Evolutionary conservation across 1,140 invertebrate species (phyloP), one percentile per base, ranked within the genome.

Genomic region (Euschistus heros): DNA sequence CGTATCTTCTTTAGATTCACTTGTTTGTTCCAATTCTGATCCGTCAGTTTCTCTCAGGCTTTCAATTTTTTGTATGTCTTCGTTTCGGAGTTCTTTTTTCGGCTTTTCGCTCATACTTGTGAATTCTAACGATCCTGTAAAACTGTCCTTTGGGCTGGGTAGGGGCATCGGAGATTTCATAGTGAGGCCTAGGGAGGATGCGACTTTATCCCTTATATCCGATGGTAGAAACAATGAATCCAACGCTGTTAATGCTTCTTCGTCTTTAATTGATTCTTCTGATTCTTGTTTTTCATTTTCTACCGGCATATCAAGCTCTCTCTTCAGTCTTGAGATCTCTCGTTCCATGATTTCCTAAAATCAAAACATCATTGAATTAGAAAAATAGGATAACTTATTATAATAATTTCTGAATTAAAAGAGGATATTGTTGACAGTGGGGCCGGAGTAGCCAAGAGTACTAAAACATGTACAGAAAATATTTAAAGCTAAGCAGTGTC

Each of bases 321-420:
- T 57, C 24, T 57, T 57, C 15, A 57, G n/a, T 18, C 54, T 22
- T 27, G 5, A 24, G 5, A 57, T 24, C 24, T 57, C 54, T 15
- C 10, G 2, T 26, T 57, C 54, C 54, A 57, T 57, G 14, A 57
- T 17, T 26, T 57, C 54, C 54, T 57, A 26, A 24, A 57, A 57
- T 24, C 10, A 10, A 26, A 27, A 37, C 13, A 13, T 37, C 3
- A 37, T 1, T 37, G 8, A 37, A 37, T 37, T 37, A 37, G n/a
- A 37, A 37, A 37, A 37, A 30, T 7, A 30, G 2, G 7, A 30
- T 30, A 30, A 30, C 7, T 30, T 4, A 30, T 30, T 30, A 30
- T 7, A 30, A 7, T 30, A 30, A 30, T 30, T n/a, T n/a, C n/a
- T n/a, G n/a, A n/a, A n/a, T n/a, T n/a, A n/a, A n/a, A n/a, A n/a